Base-by-base conservation (phyloP, 2,888 invertebrate species). In the Cosmia pyralina region DNA sequence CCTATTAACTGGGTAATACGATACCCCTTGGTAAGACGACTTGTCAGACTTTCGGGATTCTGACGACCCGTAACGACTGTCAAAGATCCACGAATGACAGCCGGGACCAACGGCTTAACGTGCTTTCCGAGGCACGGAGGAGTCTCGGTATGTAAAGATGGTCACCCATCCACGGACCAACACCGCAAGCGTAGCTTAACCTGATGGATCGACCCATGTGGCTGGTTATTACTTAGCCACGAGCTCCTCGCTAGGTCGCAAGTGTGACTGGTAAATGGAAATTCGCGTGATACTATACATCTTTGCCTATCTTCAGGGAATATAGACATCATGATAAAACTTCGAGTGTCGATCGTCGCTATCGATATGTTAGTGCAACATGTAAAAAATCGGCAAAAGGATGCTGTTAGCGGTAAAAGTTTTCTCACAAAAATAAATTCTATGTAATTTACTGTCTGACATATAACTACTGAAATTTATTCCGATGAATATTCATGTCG, bases 401-500 rank as follows among this genome's bases (percentile, higher is more conserved):
- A 58, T 72, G 57, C 60, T 34, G 48, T 72, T 59, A 62, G 38
- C 11, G 44, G 8, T 34, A 46, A 71, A 75, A 83, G 60, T 69
- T 75, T 72, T 60, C 67, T 62, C 77, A 67, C 72, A 72, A 77
- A 83, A 83, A 85, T 77, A 77, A 69, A 83, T 83, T 80, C 67
- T 50, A 77, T 68, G 63, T 75, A 73, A 83, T 84, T 83, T 77
- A 83, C 60, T 50, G 59, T 72, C 48, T 63, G 69, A 80, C 69
- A 85, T 80, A 75, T 69, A 81, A 76, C 74, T 72, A 74, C 72
- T 69, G 70, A 41, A 82, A 78, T 71, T 79, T 82, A 75, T 77
- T 72, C 70, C 62, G 38, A 72, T 84, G 83, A 84, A 85, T 85
- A 84, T 84, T 82, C 80, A 84, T 85, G 50, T 59, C 57, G 71